These are phyloP conservation scores for Myrmecobius fasciatus DNA, from an alignment of 2,113 vertebrate genomes.

Conservation along the genomic window DNA sequence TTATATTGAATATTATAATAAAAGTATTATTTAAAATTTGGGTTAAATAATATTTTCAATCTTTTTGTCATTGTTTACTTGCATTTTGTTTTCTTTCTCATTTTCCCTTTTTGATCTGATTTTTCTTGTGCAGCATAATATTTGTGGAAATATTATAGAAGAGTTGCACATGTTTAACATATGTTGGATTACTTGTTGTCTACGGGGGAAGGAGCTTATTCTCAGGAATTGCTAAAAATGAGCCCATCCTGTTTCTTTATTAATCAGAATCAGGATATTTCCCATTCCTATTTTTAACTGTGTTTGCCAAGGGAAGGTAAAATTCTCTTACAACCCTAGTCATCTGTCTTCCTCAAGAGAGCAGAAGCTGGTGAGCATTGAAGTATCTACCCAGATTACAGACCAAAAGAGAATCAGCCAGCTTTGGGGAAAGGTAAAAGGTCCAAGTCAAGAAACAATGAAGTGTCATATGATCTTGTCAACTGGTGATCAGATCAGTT, in stretches of 20 bases:
- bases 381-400: neutral
- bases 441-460: neutral
- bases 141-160: too few species aligned
- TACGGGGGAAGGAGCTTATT: too few species aligned
- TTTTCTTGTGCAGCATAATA: too few species aligned
- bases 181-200: too few species aligned
- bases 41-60: too few species aligned
- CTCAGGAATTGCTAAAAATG: too few species aligned
- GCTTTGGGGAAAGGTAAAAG: neutral
- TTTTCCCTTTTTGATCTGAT: too few species aligned
- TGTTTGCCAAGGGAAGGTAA: neutral
- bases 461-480: neutral
- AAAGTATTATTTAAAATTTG: neutral
- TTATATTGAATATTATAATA: neutral
- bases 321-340: neutral
- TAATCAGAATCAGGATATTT: neutral
- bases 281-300: neutral
- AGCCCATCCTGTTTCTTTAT: too few species aligned
- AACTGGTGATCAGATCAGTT: neutral
- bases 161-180: too few species aligned
- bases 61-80: too few species aligned
- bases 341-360: neutral
- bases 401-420: neutral
- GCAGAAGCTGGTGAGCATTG: neutral
- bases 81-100: too few species aligned